These are phyloP conservation scores for Xiphorhynchus elegans DNA, from an alignment of 2,113 vertebrate genomes.

Conservation along the genomic window DNA sequence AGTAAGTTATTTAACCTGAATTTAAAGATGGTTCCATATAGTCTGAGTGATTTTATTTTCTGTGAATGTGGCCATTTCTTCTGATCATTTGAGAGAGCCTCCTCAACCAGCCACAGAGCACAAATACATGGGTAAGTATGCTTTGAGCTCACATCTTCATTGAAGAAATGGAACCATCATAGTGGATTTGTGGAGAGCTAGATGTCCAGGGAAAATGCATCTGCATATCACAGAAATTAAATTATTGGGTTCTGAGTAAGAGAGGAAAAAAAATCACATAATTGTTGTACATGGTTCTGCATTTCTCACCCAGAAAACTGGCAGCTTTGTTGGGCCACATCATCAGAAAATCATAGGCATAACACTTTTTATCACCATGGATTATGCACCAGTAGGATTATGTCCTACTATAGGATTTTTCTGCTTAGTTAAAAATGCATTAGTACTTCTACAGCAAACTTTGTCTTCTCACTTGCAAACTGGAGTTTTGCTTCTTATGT, in stretches of 20 bases:
- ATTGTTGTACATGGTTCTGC: background rate
- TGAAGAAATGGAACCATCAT: background rate
- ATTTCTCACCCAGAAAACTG: background rate
- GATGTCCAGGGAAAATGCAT: background rate
- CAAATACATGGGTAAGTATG: background rate
- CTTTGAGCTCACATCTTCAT: background rate
- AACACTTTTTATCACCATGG: background rate
- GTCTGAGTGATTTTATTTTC: constrained; percentile 15
- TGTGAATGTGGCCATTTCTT: background rate
- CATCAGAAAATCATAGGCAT: background rate
- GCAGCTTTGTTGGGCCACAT: background rate
- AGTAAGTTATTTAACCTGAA: constrained; percentile 47
- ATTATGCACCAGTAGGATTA: background rate
- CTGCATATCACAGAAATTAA: background rate
- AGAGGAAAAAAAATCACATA: background rate
- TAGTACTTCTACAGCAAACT: background rate
- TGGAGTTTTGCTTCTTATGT: background rate
- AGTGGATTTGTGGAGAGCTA: background rate
- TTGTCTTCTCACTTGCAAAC: background rate
- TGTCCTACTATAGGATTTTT: background rate
- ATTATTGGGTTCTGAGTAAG: background rate
- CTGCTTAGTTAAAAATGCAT: background rate
- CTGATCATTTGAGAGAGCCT: background rate
- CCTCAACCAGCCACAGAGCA: background rate
- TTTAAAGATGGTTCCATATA: background rate